Base-by-base conservation (phyloP, 2,113 vertebrate species). In the Malaclemys terrapin region DNA sequence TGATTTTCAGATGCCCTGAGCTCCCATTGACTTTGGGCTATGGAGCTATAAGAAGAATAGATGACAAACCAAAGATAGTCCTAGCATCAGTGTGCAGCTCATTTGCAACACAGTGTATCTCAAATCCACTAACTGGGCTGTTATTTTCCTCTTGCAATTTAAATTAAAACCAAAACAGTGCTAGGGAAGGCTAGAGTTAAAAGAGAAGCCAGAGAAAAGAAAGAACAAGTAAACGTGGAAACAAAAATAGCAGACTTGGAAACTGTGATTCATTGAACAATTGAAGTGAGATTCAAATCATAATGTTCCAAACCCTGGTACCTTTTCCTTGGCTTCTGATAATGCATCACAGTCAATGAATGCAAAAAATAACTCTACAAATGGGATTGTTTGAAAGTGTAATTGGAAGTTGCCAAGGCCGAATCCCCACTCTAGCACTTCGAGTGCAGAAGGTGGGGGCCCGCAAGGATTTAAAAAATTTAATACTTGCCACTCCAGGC, bases 221-320 rank as follows among this genome's bases (percentile, higher is more conserved):
- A 90, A 95, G 80, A 19, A 31, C 53, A 83, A 89, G 14, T 25
- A 42, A 53, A 82, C 11, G 50, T 10, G 52, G 82, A 27, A 27
- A 20, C 13, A 84, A 91, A 94, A 85, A 45, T 53, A 94, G 90
- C 86, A 59, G 86, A 2, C 59, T 38, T 57, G 90, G 79, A 88
- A 94, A 80, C 49, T 76, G 35, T 69, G 89, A 69, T 90, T 62
- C 93, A 69, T 80, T 27, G 91, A 94, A 82, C n/a, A 79, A 20
- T 80, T 94, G 91, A 76, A 93, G 95, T 88, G 85, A 82, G 93
- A 97, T 84, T 91, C 94, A 96, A 82, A 91, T 88, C 90, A 56
- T 75, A 94, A 2, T 1, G 1, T 16, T 38, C 24, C 35, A 80
- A 27, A 56, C 12, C 38, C 76, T 22, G 25, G 59, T 53, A 81